Conservation (phyloP, 2,888 invertebrate genomes). For the Mesochorus sp. region DNA sequence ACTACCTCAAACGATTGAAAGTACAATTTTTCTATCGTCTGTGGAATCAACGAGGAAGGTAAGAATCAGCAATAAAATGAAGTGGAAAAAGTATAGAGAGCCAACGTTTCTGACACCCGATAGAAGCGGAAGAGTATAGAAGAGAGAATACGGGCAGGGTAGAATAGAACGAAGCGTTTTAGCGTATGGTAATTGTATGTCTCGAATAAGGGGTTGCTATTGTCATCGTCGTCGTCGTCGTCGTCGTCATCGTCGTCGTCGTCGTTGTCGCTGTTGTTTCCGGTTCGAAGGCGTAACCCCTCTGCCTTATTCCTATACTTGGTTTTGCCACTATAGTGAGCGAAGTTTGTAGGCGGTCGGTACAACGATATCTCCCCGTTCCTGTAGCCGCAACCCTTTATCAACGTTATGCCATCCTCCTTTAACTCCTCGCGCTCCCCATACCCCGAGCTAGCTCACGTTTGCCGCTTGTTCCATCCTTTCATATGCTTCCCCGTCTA, state of each 20-base stretch:
- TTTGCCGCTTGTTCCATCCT: constrained; percentile 37
- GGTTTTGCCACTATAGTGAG: constrained; percentile 48
- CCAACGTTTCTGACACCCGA: not conserved
- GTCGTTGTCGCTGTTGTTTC: constrained; percentile 26
- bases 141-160: constrained; percentile 43
- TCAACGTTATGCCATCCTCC: constrained; percentile 76
- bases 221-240: constrained; percentile 59
- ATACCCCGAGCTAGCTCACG: not conserved
- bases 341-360: constrained; percentile 67
- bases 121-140: not conserved
- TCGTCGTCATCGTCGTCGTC: constrained; percentile 36
- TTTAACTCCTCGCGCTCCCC: constrained; percentile 9
- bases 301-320: constrained; percentile 54
- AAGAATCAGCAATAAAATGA: not conserved
- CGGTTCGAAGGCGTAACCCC: constrained; percentile 45
- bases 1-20: too few relatives aligned
- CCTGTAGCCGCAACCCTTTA: constrained; percentile 76
- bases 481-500: constrained; percentile 12
- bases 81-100: not conserved
- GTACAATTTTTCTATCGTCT: too few relatives aligned
- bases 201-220: constrained; percentile 67
- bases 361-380: constrained; percentile 74
- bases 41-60: not conserved
- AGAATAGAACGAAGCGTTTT: constrained; percentile 38
- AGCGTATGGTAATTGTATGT: constrained; percentile 73